Base-by-base conservation (phyloP, 2,888 invertebrate species). In the Brenthis ino region DNA sequence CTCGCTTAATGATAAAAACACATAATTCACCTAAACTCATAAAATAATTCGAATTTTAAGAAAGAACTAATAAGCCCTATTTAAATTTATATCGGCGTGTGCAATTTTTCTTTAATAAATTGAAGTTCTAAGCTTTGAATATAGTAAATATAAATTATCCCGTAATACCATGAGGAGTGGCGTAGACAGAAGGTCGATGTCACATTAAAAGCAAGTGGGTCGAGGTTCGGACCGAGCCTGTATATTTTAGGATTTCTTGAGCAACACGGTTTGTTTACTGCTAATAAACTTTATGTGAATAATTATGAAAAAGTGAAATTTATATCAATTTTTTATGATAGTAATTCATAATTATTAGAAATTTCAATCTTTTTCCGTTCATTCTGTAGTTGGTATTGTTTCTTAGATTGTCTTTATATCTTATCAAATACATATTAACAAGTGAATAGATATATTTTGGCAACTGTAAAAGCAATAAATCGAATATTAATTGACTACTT, bases 241-340 rank as follows among this genome's bases (percentile, higher is more conserved):
- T 68, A 75, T 90, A 91, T 91, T 90, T 90, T 88, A 74, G 85
- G 86, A 80, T 77, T 73, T 74, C 83, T 89, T 89, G 83, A 86
- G 86, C 84, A 91, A 90, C 37, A 55, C 61, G 47, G 58, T 57
- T 70, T 67, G 50, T 68, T 64, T 47, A 64, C 63, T 20, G 33
- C 60, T 54, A 55, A 60, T 61, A 12, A 55, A 50, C 48, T 56
- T 43, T 11, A 37, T 33, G 8, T 33, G 11, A 53, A 37, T 16
- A 28, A 33, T 51, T 37, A n/a, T 13, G n/a, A 33, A 16, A 61
- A 14, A 51, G 48, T 54, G 1, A 20, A 50, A 65, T 14, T 50
- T 53, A n/a, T 47, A 12, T 16, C 47, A 43, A 28, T 43, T 2
- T 43, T 43, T 43, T 2, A 43, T 1, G 37, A 43, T 43, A 37